Base-by-base conservation (phyloP, 2,113 vertebrate species). In the Caretta caretta region DNA sequence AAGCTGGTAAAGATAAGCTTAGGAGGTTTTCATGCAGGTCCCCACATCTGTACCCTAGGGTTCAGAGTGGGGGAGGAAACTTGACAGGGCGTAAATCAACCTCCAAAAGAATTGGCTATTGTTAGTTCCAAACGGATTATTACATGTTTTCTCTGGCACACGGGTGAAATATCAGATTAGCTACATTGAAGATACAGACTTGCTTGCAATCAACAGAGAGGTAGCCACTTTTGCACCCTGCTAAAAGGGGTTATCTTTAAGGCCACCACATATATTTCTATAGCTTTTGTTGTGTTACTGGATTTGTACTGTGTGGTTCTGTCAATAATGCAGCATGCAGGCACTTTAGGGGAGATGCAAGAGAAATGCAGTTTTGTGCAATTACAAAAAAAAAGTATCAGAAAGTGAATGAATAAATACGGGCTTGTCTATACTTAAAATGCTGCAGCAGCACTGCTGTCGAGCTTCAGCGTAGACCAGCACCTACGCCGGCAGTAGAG, bases 331-430 rank as follows among this genome's bases (percentile, higher is more conserved):
- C 2, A 51, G 50, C 38, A 90, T 57, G 82, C 7, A 65, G 31
- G 72, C 80, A 59, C 82, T 85, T 93, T 87, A 90, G 80, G 83
- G 53, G 46, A 75, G 27, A 89, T 54, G 6, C 46, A 57, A 84
- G 57, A 89, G 65, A 79, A 90, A 96, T 87, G 80, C 27, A 90
- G 57, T 78, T 91, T 57, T 90, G 85, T 38, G 82, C 46, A 19
- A 82, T 84, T 79, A n/a, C 42, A 94, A 17, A 50, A 13, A 50
- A 50, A 50, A 50, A 13, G 12, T 51, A 89, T 57, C 42, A 86
- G 62, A 84, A 88, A 1, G 0, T 38, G 83, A 90, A 87, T 31
- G 72, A 42, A 38, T 83, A 35, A 93, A 94, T 90, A 56, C 10
- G 54, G 54, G 54, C 8, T 56, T 56, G 24, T 56, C 54, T 56